These are phyloP conservation scores for western clawed frog (Xenopus tropicalis) DNA, from an alignment of 2,113 vertebrate genomes.

Conservation along the genomic window UCB_Xtro_10.0 CM004450.2:132930501-132931000, in stretches of 20 bases:
- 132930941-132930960: slow-evolving; percentile 5
- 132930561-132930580: slow-evolving; percentile 36
- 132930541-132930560: slow-evolving; percentile 34
- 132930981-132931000: background rate
- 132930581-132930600: slow-evolving; percentile 28
- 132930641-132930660: slow-evolving; percentile 44
- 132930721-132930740: slow-evolving; percentile 29
- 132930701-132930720: slow-evolving; percentile 30
- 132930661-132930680: slow-evolving; percentile 40
- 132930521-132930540: slow-evolving; percentile 39
- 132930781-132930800: slow-evolving; percentile 44
- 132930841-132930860: slow-evolving; percentile 35
- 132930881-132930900: background rate
- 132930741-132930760: slow-evolving; percentile 44
- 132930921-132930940: background rate
- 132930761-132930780: slow-evolving; percentile 40
- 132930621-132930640: slow-evolving; percentile 25
- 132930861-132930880: slow-evolving; percentile 34
- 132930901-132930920: slow-evolving; percentile 11
- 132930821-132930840: slow-evolving; percentile 25
- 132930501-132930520: slow-evolving; percentile 28
- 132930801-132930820: slow-evolving; percentile 40
- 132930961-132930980: background rate
- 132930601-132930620: slow-evolving; percentile 38
- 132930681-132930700: slow-evolving; percentile 35